Base-by-base conservation (phyloP, 1,140 invertebrate genomes). In the Temnothorax curvispinosus region DNA sequence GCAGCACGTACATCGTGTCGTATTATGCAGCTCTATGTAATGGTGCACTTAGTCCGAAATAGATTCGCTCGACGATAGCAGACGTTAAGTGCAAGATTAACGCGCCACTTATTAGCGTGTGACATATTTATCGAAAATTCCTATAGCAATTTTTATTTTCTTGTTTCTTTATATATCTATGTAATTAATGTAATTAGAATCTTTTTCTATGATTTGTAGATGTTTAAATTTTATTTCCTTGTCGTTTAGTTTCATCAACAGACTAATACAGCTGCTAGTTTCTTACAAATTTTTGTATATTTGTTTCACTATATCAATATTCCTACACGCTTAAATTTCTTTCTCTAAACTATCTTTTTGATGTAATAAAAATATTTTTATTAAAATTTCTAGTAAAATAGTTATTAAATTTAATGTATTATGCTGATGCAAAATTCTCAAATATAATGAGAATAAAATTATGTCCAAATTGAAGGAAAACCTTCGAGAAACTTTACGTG, bases 1-100 rank as follows among this genome's bases (percentile, higher is more conserved):
- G 52, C 50, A 81, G 64, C 78, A 71, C 78, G 47, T 81, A 71
- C 64, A 71, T 71, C 65, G 50, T 15, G 38, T 71, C 78, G 78
- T 81, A 81, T 81, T 81, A 81, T 81, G 78, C 78, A 47, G 65
- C 65, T 81, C 64, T 81, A 56, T 38, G 15, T 81, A 81, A 81
- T 81, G 38, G 78, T 71, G 78, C 78, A 81, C 78, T 81, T 81
- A 81, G 52, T 67, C 64, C 47, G 50, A 81, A 81, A 81, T 81
- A 81, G 65, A 81, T 81, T 81, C 41, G 54, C 75, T 50, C 38
- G 15, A 81, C 65, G 64, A 69, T 81, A 81, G 50, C 35, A 41
- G 47, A 52, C 62, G 21, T 56, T 41, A 69, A 69, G 50, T 71
- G 65, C 38, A 71, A 35, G 35, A 69, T 81, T 69, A 69, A 69